Percentiles rank a stretch among this genome's conserved stretches.
phyloP scores from a whole-genome alignment of 2,797 vertebrate species.

The Benthosema pterotum region DNA sequence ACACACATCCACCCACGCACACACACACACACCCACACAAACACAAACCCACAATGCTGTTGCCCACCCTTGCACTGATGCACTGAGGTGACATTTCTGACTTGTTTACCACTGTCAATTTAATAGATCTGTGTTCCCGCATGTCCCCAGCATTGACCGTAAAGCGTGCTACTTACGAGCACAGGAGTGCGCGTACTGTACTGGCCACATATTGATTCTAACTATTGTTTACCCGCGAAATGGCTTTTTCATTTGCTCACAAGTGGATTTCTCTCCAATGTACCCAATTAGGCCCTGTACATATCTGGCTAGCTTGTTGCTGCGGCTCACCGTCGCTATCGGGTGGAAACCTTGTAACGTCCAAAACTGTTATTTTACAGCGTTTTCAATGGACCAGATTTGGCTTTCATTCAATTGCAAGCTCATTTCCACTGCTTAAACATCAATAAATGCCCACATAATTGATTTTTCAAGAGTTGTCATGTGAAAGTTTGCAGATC shows the following conservation, averaged over 20 bases:
- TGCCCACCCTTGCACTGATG: conserved; percentile 16
- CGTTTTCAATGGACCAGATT: too few relatives aligned
- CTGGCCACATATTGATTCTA: conserved; percentile 47
- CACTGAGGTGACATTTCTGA: conserved; percentile 36
- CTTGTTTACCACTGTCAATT: not conserved
- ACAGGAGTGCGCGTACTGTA: conserved; percentile 4
- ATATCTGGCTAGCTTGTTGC: conserved; percentile 41
- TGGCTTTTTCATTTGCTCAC: conserved; percentile 28
- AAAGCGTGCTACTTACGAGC: conserved; percentile 41
- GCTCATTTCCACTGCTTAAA: too few relatives aligned
- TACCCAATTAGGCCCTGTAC: conserved; percentile 74
- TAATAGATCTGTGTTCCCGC: too few relatives aligned
- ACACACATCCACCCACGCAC: too few relatives aligned
- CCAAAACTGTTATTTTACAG: too few relatives aligned
- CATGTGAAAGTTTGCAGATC: too few relatives aligned
- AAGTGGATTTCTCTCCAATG: conserved; percentile 67
- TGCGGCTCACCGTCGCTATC: not conserved
- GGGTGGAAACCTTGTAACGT: too few relatives aligned
- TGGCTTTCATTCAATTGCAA: too few relatives aligned
- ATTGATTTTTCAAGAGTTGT: too few relatives aligned
- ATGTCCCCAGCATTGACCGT: not conserved
- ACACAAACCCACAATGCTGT: not conserved
- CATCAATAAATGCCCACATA: too few relatives aligned
- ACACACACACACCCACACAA: too few relatives aligned
- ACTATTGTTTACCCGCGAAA: conserved; percentile 62